A percentile compares a stretch with the other conserved stretches of the same genome.
Evolutionary conservation across 2,113 vertebrate genomes (phyloP).

Genomic region (Nettapus auritus): DNA sequence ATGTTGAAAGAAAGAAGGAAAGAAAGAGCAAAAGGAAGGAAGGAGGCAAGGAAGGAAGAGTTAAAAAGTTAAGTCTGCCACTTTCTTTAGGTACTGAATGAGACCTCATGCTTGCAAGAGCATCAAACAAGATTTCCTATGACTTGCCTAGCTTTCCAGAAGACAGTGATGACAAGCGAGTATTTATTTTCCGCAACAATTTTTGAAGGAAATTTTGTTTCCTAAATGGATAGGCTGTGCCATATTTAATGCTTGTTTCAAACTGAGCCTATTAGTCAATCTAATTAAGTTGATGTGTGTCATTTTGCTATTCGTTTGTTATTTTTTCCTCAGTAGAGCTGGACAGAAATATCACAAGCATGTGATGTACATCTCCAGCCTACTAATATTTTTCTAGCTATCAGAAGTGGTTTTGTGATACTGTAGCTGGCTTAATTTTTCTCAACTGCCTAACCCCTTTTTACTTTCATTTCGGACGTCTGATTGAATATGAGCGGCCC

Average conservation of each 20-base stretch:
- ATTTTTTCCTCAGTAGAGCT: neutral
- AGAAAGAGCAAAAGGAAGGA: neutral
- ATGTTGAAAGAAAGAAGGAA: neutral
- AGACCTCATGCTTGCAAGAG: neutral
- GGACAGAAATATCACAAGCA: neutral
- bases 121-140: neutral
- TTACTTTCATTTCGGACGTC: neutral
- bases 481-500: neutral
- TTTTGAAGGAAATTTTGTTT: neutral
- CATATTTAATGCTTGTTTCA: neutral
- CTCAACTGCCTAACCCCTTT: neutral
- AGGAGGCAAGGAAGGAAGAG: neutral
- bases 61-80: neutral
- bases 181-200: neutral
- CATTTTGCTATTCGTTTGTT: neutral
- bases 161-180: neutral
- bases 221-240: neutral
- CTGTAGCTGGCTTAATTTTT: neutral
- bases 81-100: neutral
- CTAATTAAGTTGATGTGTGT: neutral
- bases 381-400: neutral
- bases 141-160: neutral
- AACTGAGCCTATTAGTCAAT: neutral
- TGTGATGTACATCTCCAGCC: neutral
- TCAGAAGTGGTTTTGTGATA: neutral